Base-by-base conservation (phyloP, 2,113 vertebrate species). In the Xyliphius kryptos region DNA sequence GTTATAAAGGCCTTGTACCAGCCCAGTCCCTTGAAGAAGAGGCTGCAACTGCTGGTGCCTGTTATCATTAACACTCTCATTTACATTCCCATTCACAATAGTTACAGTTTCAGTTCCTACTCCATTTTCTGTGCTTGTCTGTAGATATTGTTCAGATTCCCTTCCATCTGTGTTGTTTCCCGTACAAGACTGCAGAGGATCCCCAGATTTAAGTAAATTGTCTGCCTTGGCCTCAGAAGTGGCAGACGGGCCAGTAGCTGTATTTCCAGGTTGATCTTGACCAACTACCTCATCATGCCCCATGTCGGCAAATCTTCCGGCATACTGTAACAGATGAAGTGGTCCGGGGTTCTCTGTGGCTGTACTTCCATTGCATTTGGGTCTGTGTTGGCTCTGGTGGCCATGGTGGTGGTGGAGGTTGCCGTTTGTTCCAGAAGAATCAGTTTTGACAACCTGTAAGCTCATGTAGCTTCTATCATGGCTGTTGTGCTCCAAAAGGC, bases 271-370 rank as follows among this genome's bases (percentile, higher is more conserved):
- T 60, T 85, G 87, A 44, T 89, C 84, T 6, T 87, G 71, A 56
- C 83, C 79, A 52, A 85, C 84, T 54, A 87, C 83, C 53, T 87
- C 86, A 61, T 88, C 85, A 0, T 87, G 86, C 0, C 89, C 80
- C 75, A 97, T 85, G 66, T 89, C 85, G 52, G 92, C 90, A 77
- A 91, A 98, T 47, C 85, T 87, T 66, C 92, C 92, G 85, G 95
- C 92, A 83, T 97, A 97, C 82, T 98, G 96, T 75, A 98, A 90
- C 63, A 98, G 88, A 84, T 97, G 95, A 32, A 98, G 89, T 59
- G 95, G 91, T 58, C 90, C 88, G 10, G 87, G 78, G 8, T 76
- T 86, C 77, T 97, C 93, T 44, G 89, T 86, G 4, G 91, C 82
- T n/a, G 85, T 84, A 52, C 80, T 83, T 57, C 87, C 87, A 0